Conservation (phyloP, 2,113 vertebrate species). For the Heptranchias perlo region DNA sequence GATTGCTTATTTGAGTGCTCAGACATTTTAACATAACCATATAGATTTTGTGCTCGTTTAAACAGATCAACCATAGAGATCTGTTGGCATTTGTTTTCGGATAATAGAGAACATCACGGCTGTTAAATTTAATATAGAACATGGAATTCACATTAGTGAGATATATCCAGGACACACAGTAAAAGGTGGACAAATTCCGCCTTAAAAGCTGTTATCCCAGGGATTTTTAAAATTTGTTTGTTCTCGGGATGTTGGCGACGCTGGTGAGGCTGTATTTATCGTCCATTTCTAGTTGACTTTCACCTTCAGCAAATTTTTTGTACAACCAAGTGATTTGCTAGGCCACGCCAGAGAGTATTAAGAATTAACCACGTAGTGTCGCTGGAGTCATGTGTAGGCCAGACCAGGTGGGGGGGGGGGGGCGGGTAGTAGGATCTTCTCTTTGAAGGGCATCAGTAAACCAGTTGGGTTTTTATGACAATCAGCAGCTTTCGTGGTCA, state of each 20-base stretch:
- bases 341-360: background rate
- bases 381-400: background rate
- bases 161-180: background rate
- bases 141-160: background rate
- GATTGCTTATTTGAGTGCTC: background rate
- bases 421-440: background rate
- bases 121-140: background rate
- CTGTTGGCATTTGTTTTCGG: background rate
- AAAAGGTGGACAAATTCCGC: background rate
- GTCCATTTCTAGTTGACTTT: background rate
- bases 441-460: background rate
- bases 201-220: background rate
- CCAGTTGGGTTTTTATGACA: background rate
- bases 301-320: background rate
- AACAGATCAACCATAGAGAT: background rate
- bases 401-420: background rate
- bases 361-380: background rate
- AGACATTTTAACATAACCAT: background rate
- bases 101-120: background rate
- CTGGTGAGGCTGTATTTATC: background rate
- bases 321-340: background rate
- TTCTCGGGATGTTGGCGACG: background rate
- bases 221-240: background rate
- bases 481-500: background rate
- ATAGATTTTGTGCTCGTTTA: background rate